Base-by-base conservation (phyloP, 2,888 invertebrate species). In the Troides helena region DNA sequence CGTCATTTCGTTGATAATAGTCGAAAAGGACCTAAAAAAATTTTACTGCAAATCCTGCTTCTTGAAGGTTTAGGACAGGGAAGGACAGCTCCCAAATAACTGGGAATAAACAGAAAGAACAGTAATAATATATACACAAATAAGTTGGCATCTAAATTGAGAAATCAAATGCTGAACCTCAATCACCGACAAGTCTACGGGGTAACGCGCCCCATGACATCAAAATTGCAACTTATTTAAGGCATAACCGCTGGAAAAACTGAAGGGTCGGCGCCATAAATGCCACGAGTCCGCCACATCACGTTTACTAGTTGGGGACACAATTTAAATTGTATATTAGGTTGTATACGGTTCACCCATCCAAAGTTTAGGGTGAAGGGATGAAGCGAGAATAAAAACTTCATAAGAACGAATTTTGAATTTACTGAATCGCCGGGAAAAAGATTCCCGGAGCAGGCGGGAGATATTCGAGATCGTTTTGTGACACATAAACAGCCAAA, bases 291-390 rank as follows among this genome's bases (percentile, higher is more conserved):
- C 80, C 75, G 71, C 72, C 77, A 73, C 74, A 71, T 68, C 71
- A 78, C 81, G 75, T 85, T 84, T 82, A 83, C 81, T 83, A 81
- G 78, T 80, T 81, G 70, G 82, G 83, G 82, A 79, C 85, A 81
- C 82, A 82, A 86, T 89, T 89, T 87, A 89, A 89, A 88, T 88
- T 87, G 86, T 85, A 86, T 86, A 88, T 87, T 81, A 84, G 80
- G 72, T 76, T 76, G 77, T 78, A 78, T 81, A 74, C 80, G 74
- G 74, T 74, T 75, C 77, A 73, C 68, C 73, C 74, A 74, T 70
- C 73, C 71, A 76, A 81, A 80, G 68, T 81, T 77, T 73, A 77
- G 74, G 75, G 74, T 70, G 73, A 82, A 81, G 75, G 84, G 82
- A 81, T 81, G 74, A 72, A 73, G 74, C 70, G 71, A 78, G 80